These are phyloP conservation scores for Chymomyza amoena DNA, from an alignment of 2,888 invertebrate species.

Conservation along the genomic window DNA sequence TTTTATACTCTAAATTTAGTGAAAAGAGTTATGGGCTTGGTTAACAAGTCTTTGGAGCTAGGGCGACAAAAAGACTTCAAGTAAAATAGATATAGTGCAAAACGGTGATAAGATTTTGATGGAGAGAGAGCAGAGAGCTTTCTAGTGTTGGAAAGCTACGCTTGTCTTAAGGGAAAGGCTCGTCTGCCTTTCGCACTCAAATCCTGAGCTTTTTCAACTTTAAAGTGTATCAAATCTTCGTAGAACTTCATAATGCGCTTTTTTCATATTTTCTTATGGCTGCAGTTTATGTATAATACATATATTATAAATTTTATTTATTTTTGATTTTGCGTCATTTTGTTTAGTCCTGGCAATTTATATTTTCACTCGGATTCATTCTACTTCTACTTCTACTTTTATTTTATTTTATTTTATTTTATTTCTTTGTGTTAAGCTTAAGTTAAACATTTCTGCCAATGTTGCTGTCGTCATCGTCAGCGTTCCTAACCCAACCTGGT, in stretches of 20 bases:
- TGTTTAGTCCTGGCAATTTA: conserved; percentile 10
- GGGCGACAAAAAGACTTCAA: no score
- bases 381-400: not conserved
- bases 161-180: no score
- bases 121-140: no score
- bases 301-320: conserved; percentile 12
- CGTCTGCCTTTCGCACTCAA: no score
- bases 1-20: not conserved
- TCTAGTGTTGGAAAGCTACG: no score
- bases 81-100: no score
- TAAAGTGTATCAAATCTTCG: not conserved
- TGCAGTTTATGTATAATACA: conserved; percentile 2
- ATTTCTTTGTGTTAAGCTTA: conserved; percentile 24
- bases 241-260: not conserved
- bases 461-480: not conserved
- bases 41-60: not conserved
- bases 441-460: conserved; percentile 38
- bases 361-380: conserved; percentile 4
- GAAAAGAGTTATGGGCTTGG: not conserved
- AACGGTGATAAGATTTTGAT: no score
- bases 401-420: not conserved
- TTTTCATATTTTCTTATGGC: not conserved
- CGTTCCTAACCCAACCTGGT: not conserved
- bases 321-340: conserved; percentile 14
- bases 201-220: no score